Percentiles rank a stretch among this genome's conserved stretches.
Conservation (phyloP, 2,888 invertebrate species). For the Machimus rusticus region DNA sequence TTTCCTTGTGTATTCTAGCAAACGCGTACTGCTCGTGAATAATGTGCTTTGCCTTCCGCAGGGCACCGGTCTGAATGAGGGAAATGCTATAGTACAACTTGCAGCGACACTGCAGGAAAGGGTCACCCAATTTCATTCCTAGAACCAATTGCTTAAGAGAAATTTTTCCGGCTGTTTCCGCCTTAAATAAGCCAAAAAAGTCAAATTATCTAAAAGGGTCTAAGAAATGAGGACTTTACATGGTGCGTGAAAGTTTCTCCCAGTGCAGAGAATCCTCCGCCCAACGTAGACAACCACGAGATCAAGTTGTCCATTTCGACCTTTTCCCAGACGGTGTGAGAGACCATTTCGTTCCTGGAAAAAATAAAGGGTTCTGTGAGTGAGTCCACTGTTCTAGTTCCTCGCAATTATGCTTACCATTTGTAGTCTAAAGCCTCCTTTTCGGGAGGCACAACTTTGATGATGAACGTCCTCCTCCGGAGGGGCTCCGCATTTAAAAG, state of each 20-base stretch:
- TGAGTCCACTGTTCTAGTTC: not conserved
- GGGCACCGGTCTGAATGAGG: slow-evolving; percentile 80
- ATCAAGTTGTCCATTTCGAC: slow-evolving; percentile 83
- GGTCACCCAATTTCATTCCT: slow-evolving; percentile 83
- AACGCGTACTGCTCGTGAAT: slow-evolving; percentile 67
- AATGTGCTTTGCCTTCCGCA: slow-evolving; percentile 70
- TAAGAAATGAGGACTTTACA: slow-evolving; percentile 65
- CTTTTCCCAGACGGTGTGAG: slow-evolving; percentile 67
- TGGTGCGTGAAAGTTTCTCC: slow-evolving; percentile 85
- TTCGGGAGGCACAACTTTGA: slow-evolving; percentile 68
- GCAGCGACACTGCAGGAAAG: slow-evolving; percentile 81
- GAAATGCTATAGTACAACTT: slow-evolving; percentile 87
- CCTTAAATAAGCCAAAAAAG: slow-evolving; percentile 65
- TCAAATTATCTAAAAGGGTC: not conserved
- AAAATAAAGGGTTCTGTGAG: slow-evolving; percentile 40
- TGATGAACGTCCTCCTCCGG: slow-evolving; percentile 50
- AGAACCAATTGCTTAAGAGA: slow-evolving; percentile 83
- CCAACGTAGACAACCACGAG: slow-evolving; percentile 95
- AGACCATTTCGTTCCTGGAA: slow-evolving; percentile 66
- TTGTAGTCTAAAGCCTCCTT: slow-evolving; percentile 73
- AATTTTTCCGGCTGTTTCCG: slow-evolving; percentile 87
- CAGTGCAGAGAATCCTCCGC: slow-evolving; percentile 94
- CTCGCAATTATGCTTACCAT: slow-evolving; percentile 66
- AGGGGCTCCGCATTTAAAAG: not conserved
- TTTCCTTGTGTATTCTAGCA: slow-evolving; percentile 57